A percentile compares a stretch with the other conserved stretches of the same genome.
Conservation (phyloP, 2,113 vertebrate genomes). For the Cololabis saira region DNA sequence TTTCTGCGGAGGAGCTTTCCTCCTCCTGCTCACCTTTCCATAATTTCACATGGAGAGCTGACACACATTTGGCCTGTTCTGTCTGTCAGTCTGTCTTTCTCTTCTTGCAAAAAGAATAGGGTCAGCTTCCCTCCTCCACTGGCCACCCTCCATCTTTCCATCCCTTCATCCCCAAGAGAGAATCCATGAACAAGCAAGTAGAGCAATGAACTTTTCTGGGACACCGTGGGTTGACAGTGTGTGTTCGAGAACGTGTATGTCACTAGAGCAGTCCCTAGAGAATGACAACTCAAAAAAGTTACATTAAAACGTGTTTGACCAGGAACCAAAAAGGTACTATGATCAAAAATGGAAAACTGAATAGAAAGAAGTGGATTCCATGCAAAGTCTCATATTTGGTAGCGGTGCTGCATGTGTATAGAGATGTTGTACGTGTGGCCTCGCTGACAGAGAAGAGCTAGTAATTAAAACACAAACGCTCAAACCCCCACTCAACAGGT, state of each 20-base stretch:
- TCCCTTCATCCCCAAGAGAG: constrained; percentile 41
- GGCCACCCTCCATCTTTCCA: constrained; percentile 55
- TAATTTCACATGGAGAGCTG: constrained; percentile 30
- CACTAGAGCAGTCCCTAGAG: constrained; percentile 12
- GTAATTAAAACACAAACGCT: constrained; percentile 54
- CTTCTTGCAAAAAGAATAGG: constrained; percentile 41
- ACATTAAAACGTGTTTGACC: neutral
- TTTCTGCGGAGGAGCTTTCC: constrained; percentile 40
- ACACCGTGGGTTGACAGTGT: constrained; percentile 39
- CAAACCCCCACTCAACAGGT: constrained; percentile 45
- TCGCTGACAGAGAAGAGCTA: constrained; percentile 37
- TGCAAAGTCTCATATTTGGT: neutral
- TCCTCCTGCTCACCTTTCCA: constrained; percentile 43
- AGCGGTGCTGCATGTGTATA: constrained; percentile 14
- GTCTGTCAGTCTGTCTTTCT: constrained; percentile 5
- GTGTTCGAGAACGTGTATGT: constrained; percentile 1
- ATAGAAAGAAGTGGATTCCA: neutral
- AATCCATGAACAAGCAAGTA: constrained; percentile 56
- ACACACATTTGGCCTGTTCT: constrained; percentile 44
- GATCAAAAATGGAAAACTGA: neutral
- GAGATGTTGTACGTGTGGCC: constrained; percentile 51
- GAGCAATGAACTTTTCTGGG: constrained; percentile 70
- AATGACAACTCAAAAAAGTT: constrained; percentile 23
- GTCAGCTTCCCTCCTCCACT: constrained; percentile 54
- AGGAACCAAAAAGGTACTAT: neutral